Conservation (phyloP, 2,113 vertebrate species). For the Sorex fumeus region DNA sequence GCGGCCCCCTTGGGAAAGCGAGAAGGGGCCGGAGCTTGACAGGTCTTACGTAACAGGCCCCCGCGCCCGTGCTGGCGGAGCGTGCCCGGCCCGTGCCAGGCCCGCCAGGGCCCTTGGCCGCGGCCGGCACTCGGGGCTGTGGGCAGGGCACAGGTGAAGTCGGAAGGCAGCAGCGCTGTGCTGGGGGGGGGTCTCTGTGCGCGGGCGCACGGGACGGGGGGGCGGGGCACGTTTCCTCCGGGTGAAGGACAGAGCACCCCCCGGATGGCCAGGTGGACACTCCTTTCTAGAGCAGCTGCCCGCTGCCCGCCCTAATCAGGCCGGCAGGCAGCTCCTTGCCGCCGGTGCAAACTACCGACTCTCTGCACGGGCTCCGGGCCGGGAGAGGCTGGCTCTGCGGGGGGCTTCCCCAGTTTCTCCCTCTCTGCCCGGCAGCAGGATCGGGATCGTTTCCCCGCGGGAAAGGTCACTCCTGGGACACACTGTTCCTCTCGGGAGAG, state of each 20-base stretch:
- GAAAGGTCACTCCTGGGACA: conserved; percentile 83
- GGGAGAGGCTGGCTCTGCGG: background rate
- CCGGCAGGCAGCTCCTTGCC: conserved; percentile 15
- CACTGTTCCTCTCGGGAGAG: conserved; percentile 78
- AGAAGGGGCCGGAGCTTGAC: conserved; percentile 73
- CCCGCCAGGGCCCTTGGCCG: conserved; percentile 61
- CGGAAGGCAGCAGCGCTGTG: background rate
- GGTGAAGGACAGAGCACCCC: background rate
- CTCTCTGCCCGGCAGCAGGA: conserved; percentile 34
- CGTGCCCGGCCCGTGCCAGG: conserved; percentile 75
- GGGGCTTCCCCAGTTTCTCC: conserved; percentile 17
- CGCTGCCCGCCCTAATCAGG: conserved; percentile 30
- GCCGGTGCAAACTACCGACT: background rate
- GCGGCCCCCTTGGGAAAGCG: conserved; percentile 49
- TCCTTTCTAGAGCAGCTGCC: conserved; percentile 17
- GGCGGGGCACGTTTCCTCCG: background rate
- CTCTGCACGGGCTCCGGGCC: background rate
- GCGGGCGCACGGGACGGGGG: background rate
- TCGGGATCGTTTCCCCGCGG: conserved; percentile 63
- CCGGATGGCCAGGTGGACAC: conserved; percentile 10
- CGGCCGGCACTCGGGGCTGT: conserved; percentile 65
- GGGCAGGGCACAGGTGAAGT: conserved; percentile 65
- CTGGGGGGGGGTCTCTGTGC: conserved; percentile 30
- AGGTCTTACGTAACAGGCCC: conserved; percentile 80
- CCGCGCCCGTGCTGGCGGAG: conserved; percentile 73